These are phyloP conservation scores for Drosophila neotestacea DNA, from an alignment of 2,888 invertebrate genomes.

Conservation along the genomic window DNA sequence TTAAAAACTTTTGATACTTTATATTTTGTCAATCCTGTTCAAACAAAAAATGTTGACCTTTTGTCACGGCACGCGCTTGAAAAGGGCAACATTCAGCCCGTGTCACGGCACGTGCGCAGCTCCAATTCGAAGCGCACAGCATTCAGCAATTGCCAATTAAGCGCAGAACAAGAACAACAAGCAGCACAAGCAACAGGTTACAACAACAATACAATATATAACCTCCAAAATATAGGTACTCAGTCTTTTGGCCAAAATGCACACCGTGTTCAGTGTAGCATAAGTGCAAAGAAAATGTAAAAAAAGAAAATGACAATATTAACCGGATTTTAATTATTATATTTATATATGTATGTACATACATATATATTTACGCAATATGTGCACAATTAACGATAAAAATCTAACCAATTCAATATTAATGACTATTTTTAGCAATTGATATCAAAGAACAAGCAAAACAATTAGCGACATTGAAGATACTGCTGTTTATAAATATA, in stretches of 20 bases:
- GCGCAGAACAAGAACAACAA: conserved; percentile 8
- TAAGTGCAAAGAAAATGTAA: background rate
- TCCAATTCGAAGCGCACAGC: background rate
- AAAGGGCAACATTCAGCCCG: background rate
- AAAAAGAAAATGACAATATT: background rate
- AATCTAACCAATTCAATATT: background rate
- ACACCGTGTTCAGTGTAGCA: background rate
- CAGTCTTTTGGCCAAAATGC: background rate
- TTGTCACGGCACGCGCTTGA: too few species aligned
- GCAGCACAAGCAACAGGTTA: conserved; percentile 15
- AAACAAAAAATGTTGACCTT: background rate
- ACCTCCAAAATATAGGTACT: background rate
- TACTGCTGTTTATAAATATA: background rate
- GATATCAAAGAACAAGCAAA: conserved; percentile 15
- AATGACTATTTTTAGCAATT: conserved; percentile 14
- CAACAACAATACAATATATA: background rate
- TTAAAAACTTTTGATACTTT: background rate
- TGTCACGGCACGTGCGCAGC: conserved; percentile 12
- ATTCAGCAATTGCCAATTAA: conserved; percentile 14
- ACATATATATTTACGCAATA: background rate
- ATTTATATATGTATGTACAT: background rate
- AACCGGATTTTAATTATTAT: background rate
- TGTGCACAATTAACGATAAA: conserved; percentile 7
- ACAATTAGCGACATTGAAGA: conserved; percentile 20
- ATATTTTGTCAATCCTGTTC: background rate